Percentiles rank a stretch among this genome's conserved stretches.
Evolutionary conservation across 2,113 vertebrate species (phyloP).

Genomic region (Stegastes partitus): DNA sequence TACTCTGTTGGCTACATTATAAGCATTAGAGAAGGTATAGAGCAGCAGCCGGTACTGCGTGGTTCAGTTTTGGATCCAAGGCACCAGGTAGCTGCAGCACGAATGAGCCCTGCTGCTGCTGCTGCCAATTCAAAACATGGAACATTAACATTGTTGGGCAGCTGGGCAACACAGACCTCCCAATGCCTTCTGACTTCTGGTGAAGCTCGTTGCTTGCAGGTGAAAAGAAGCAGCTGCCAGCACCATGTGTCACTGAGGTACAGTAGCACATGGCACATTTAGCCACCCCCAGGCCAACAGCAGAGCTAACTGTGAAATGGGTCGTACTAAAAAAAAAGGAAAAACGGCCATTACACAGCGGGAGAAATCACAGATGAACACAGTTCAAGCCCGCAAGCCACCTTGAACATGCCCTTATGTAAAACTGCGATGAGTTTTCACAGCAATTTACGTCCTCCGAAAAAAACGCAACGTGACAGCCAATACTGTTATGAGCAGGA

Average conservation of each 20-base stretch:
- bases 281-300: neutral
- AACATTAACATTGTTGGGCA: neutral
- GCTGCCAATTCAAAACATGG: neutral
- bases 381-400: neutral
- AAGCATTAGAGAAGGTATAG: too few species aligned
- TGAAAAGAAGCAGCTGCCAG: slow-evolving; percentile 18
- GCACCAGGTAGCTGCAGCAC: too few species aligned
- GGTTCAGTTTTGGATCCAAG: too few species aligned
- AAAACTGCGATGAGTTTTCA: slow-evolving; percentile 10
- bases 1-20: too few species aligned
- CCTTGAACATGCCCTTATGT: neutral
- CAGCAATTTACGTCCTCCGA: neutral
- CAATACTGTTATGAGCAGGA: neutral
- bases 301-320: neutral
- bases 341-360: neutral
- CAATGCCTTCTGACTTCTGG: neutral
- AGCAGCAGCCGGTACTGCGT: too few species aligned
- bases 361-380: neutral
- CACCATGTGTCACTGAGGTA: neutral
- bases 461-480: slow-evolving; percentile 2
- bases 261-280: neutral
- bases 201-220: slow-evolving; percentile 18
- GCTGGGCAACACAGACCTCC: too few species aligned
- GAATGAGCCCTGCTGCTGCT: too few species aligned
- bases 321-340: neutral